Base-by-base conservation (phyloP, 2,113 vertebrate species). In the Nothobranchius furzeri region DNA sequence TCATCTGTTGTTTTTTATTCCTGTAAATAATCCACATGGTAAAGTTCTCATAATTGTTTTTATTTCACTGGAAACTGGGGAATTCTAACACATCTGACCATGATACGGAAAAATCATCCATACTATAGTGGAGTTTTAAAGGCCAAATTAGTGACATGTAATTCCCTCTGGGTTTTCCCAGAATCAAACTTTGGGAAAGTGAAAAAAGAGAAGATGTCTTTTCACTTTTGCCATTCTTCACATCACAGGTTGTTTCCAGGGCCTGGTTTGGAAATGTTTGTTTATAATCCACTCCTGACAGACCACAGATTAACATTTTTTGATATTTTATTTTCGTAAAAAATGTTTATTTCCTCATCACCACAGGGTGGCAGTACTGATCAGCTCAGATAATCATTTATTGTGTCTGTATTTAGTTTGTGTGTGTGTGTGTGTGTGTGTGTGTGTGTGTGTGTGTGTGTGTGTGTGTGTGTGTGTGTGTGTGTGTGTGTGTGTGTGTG, bases 321-420 rank as follows among this genome's bases (percentile, higher is more conserved):
- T 56, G 2, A 10, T 37, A 0, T 24, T 46, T 64, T 4, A 9
- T 24, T 14, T 15, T 54, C 10, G 45, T 13, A 10, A 12, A 1
- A 57, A 35, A 1, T 14, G 36, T 53, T 47, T 0, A 49, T 35
- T 0, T 0, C 2, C 11, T 47, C 0, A 9, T 53, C 8, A 50
- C 48, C 48, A 50, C 53, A 12, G 71, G 84, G 20, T 77, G 87
- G 68, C 75, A 74, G 60, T 60, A 83, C n/a, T 0, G 9, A 2
- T 48, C 70, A 53, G n/a, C 12, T 11, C 2, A 6, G 37, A 40
- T 40, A 7, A 30, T 30, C 2, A 30, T 30, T 30, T 30, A 30
- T 4, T 30, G 20, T 20, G 20, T 1, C 20, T 20, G 20, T 20
- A 20, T 20, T 20, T 20, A 20, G 20, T 20, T 20, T 20, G 20